A percentile compares a stretch with the other conserved stretches of the same genome.
These are phyloP conservation scores for Rhynchomys soricoides DNA, from an alignment of 2,113 vertebrate genomes.

Conservation along the genomic window DNA sequence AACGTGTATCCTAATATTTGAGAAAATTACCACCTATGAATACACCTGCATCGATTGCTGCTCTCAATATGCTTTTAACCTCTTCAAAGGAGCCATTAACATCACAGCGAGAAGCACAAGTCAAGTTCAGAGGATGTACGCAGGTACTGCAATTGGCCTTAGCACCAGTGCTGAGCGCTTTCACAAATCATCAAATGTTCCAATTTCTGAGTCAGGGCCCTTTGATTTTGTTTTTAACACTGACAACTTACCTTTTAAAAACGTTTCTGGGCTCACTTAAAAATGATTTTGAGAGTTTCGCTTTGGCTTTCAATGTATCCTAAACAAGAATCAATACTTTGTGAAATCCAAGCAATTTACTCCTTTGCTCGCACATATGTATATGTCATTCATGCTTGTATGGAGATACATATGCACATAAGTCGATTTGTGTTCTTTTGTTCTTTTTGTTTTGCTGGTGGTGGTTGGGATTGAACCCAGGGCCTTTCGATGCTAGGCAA, in stretches of 20 bases:
- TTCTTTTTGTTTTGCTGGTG: not conserved
- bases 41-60: conserved; percentile 71
- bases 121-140: conserved; percentile 23
- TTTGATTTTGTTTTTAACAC: conserved; percentile 35
- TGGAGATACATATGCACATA: fast-evolving
- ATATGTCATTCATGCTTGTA: too few relatives aligned
- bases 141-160: not conserved
- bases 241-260: not conserved
- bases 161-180: not conserved
- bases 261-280: conserved; percentile 37
- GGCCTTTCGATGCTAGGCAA: not conserved
- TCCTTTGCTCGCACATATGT: fast-evolving
- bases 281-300: conserved; percentile 25
- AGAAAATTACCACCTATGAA: conserved; percentile 72
- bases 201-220: not conserved
- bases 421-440: not conserved
- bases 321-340: conserved; percentile 28
- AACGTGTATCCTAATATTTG: conserved; percentile 71
- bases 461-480: not conserved
- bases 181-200: not conserved
- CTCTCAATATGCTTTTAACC: conserved; percentile 82
- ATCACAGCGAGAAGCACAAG: conserved; percentile 72
- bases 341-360: conserved; percentile 13
- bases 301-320: conserved; percentile 40
- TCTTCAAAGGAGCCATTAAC: conserved; percentile 81